Evolutionary conservation across 2,113 vertebrate species (phyloP), one percentile per base, ranked within the genome.

Genomic region (Lasiurus cinereus): DNA sequence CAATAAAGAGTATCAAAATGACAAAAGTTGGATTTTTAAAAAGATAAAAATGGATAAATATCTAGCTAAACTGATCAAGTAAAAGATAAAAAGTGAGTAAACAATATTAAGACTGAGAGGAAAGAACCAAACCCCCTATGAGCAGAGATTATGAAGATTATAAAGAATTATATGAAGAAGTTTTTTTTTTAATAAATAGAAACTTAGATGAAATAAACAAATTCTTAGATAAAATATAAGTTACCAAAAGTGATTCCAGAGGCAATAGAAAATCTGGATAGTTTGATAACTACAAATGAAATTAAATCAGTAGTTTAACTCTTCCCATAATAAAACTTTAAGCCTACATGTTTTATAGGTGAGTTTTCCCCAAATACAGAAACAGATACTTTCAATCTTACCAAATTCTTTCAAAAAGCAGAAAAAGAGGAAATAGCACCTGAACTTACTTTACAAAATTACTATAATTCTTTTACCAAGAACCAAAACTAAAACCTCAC

Each of bases 381-480:
- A 84, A 85, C 18, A 70, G 52, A 94, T 78, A 33, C 59, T 90
- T 90, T 90, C 74, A 73, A 70, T 62, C 62, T 83, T 92, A 91
- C 48, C 54, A 78, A 93, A 48, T 56, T 62, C 50, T 78, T 66
- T 69, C 59, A 72, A 36, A 59, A 88, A 50, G 66, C 31, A 93
- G 52, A 48, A 90, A 94, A 72, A 85, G 69, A 84, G 33, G 19
- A 93, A 82, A 78, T 1, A 29, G 24, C 33, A 77, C 1, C 22
- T 93, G 29, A 89, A 79, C 8, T 70, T 92, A 88, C 31, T 73
- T 96, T 88, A 72, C 9, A 85, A 89, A 87, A 83, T 64, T 64
- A 64, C 67, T 52, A 39, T 46, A 56, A 79, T 74, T 78, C 9
- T 93, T 66, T 56, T 48, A 52, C 56, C 12, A 66, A 96, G 91